These are phyloP conservation scores for Melinaea marsaeus DNA, from an alignment of 2,888 invertebrate genomes.

Conservation along the genomic window DNA sequence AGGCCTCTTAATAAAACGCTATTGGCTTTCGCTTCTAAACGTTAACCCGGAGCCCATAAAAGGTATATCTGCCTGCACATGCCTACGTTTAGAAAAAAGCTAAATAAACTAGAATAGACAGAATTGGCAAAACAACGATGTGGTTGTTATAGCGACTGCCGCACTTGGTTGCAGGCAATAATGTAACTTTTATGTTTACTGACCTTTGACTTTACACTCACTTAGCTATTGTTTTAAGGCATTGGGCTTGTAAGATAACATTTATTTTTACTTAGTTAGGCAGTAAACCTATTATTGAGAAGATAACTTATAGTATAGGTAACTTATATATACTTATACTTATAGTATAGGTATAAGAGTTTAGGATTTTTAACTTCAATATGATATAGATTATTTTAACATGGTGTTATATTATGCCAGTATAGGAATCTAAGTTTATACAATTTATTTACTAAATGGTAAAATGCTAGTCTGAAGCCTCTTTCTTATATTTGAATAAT, in stretches of 20 bases:
- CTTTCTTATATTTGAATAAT: too few relatives aligned
- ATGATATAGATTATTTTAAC: too few relatives aligned
- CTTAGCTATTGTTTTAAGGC: not conserved
- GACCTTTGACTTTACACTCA: slow-evolving; percentile 3
- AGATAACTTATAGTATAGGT: too few relatives aligned
- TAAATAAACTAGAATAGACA: slow-evolving; percentile 53
- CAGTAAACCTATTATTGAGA: too few relatives aligned
- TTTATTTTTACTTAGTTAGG: not conserved
- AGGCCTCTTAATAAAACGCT: slow-evolving; percentile 34
- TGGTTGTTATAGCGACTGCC: slow-evolving; percentile 64
- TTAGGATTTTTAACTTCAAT: too few relatives aligned
- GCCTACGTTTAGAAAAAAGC: slow-evolving; percentile 37
- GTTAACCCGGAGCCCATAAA: slow-evolving; percentile 43
- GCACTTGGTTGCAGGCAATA: slow-evolving; percentile 43
- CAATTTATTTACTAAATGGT: too few relatives aligned
- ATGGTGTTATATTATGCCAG: too few relatives aligned
- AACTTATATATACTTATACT: too few relatives aligned
- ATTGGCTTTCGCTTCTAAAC: slow-evolving; percentile 37
- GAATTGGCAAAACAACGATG: slow-evolving; percentile 72
- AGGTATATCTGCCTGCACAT: slow-evolving; percentile 37
- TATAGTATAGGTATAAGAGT: too few relatives aligned
- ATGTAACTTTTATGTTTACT: slow-evolving; percentile 22
- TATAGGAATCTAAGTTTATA: too few relatives aligned
- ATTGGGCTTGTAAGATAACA: too few relatives aligned
- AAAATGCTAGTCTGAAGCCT: too few relatives aligned